phyloP scores from a whole-genome alignment of 2,888 invertebrate genomes.

The Herminia tarsipennalis region DNA sequence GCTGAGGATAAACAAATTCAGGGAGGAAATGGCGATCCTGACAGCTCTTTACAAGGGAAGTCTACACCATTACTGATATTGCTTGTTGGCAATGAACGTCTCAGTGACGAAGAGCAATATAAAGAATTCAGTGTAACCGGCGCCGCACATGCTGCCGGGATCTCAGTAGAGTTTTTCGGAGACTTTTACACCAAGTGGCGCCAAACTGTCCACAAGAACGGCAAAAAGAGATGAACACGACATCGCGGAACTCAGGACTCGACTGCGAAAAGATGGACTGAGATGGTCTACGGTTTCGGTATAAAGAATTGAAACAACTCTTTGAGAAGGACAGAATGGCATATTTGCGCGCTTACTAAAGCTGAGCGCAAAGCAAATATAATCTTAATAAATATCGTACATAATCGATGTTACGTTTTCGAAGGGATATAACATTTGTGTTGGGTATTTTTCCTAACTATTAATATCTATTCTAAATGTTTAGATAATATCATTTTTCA shows the following conservation, averaged over 20 bases:
- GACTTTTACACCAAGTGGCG: conserved; percentile 95
- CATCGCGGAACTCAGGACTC: conserved; percentile 52
- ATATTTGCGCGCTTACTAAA: conserved; percentile 22
- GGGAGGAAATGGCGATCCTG: conserved; percentile 71
- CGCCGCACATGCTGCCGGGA: conserved; percentile 92
- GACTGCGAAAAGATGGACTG: conserved; percentile 58
- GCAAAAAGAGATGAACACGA: conserved; percentile 78
- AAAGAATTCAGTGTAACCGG: conserved; percentile 91
- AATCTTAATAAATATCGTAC: conserved; percentile 26
- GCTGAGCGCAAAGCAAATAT: conserved; percentile 24
- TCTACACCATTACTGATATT: conserved; percentile 89
- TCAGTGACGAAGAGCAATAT: conserved; percentile 77
- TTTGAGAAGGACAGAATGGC: conserved; percentile 44
- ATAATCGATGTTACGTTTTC: conserved; percentile 23
- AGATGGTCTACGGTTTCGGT: conserved; percentile 49
- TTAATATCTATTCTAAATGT: conserved; percentile 29
- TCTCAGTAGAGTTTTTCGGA: conserved; percentile 92
- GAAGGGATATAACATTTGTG: conserved; percentile 20
- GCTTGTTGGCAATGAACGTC: conserved; percentile 87
- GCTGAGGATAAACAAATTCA: conserved; percentile 67
- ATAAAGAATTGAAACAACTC: conserved; percentile 49
- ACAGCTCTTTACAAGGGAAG: conserved; percentile 59
- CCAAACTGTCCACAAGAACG: conserved; percentile 84
- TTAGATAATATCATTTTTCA: conserved; percentile 42
- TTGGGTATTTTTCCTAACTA: conserved; percentile 26